These are phyloP conservation scores for Scomber japonicus DNA, from an alignment of 2,113 vertebrate species.

Conservation along the genomic window DNA sequence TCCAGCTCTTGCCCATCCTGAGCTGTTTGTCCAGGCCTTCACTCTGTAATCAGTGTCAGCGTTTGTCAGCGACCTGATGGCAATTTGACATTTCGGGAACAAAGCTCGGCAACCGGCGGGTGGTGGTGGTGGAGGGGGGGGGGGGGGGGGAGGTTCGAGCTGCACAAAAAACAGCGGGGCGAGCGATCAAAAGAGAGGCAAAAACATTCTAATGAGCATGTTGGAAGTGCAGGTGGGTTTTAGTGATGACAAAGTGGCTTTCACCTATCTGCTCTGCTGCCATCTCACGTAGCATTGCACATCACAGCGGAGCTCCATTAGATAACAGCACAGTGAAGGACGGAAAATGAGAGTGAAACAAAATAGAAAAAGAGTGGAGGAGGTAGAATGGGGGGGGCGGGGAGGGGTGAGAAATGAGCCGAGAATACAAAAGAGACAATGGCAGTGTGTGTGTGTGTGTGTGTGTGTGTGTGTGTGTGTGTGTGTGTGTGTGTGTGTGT, in stretches of 20 bases:
- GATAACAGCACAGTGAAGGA: conserved; percentile 50
- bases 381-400: neutral
- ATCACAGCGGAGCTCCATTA: conserved; percentile 54
- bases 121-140: too few relatives aligned
- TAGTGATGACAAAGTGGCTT: conserved; percentile 71
- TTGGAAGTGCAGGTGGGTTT: conserved; percentile 73
- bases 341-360: conserved; percentile 43
- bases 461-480: conserved; percentile 18
- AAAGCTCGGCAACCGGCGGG: conserved; percentile 31
- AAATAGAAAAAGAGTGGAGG: conserved; percentile 34
- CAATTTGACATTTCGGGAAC: conserved; percentile 72
- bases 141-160: neutral
- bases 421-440: conserved; percentile 57
- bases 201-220: conserved; percentile 74
- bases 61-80: conserved; percentile 23
- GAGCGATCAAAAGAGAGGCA: conserved; percentile 55
- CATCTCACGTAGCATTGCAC: conserved; percentile 64
- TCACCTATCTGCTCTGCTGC: conserved; percentile 74
- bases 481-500: conserved; percentile 18
- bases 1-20: conserved; percentile 22
- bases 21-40: conserved; percentile 50
- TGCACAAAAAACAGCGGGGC: conserved; percentile 34
- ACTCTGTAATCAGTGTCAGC: conserved; percentile 67
- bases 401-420: conserved; percentile 34
- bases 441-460: conserved; percentile 19